Conservation (phyloP, 2,888 invertebrate genomes). For the Drosophila falleni region DNA sequence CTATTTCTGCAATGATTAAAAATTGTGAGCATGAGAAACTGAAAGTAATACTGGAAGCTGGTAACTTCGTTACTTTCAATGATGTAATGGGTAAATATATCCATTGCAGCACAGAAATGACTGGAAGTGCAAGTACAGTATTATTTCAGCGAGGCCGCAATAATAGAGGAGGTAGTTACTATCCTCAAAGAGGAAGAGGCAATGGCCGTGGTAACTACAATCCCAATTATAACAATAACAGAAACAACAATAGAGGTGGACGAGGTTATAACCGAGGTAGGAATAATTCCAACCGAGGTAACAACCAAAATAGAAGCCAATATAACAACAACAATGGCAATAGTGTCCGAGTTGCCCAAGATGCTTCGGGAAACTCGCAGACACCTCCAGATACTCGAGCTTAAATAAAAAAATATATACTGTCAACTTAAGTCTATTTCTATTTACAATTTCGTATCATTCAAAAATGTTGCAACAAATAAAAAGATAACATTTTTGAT, state of each 20-base stretch:
- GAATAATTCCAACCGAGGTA: constrained; percentile 15
- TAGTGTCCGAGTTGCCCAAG: constrained; percentile 9
- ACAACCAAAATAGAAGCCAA: constrained; percentile 10
- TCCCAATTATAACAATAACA: constrained; percentile 3
- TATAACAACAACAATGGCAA: constrained; percentile 8
- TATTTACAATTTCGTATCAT: no score
- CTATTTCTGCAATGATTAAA: no score
- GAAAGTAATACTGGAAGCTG: no score
- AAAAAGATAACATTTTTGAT: no score
- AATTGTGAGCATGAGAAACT: no score
- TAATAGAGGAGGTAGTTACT: constrained; percentile 1
- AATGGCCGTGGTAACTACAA: constrained; percentile 20
- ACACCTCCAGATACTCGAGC: not conserved
- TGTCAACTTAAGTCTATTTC: no score
- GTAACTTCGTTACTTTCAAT: no score
- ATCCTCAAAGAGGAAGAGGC: constrained; percentile 1
- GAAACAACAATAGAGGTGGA: constrained; percentile 10
- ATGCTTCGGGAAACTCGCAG: constrained; percentile 5
- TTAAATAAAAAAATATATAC: not conserved
- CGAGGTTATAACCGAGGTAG: not conserved
- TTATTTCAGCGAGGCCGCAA: constrained; percentile 3
- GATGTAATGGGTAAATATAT: no score
- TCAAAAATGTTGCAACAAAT: no score
- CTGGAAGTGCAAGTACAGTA: no score
- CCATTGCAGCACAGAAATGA: not conserved